A percentile compares a stretch with the other conserved stretches of the same genome.
Evolutionary conservation across 2,797 vertebrate species (phyloP).

Genomic region (Lophotriccus pileatus): DNA sequence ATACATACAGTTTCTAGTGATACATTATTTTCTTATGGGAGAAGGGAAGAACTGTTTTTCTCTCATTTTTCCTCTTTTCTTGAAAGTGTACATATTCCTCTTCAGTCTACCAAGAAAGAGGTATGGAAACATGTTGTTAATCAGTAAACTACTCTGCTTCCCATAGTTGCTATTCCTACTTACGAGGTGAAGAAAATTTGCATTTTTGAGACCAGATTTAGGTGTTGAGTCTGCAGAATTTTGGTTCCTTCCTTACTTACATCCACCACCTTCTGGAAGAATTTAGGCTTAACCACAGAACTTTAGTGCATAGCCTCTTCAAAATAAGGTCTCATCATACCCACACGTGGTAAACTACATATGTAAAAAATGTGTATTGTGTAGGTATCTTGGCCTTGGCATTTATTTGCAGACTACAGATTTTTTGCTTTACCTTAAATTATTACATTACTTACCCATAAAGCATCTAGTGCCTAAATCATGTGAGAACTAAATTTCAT

Average conservation of each 20-base stretch:
- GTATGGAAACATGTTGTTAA: background rate
- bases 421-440: background rate
- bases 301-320: background rate
- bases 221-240: background rate
- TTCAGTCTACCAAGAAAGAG: background rate
- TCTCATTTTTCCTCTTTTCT: background rate
- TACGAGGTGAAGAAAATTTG: background rate
- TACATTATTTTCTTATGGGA: background rate
- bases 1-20: background rate
- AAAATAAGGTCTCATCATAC: background rate
- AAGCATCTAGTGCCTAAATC: background rate
- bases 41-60: background rate
- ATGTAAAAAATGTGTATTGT: background rate
- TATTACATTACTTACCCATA: background rate
- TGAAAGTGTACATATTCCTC: rapidly evolving
- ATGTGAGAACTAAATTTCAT: background rate
- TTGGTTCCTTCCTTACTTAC: background rate
- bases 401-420: background rate
- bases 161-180: background rate
- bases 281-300: background rate
- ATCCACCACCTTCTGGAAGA: background rate
- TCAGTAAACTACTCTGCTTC: background rate
- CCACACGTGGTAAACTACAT: rapidly evolving
- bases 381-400: background rate
- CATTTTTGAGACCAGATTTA: background rate